Evolutionary conservation across 2,113 vertebrate species (phyloP).

Genomic region (Thalassoma bifasciatum): DNA sequence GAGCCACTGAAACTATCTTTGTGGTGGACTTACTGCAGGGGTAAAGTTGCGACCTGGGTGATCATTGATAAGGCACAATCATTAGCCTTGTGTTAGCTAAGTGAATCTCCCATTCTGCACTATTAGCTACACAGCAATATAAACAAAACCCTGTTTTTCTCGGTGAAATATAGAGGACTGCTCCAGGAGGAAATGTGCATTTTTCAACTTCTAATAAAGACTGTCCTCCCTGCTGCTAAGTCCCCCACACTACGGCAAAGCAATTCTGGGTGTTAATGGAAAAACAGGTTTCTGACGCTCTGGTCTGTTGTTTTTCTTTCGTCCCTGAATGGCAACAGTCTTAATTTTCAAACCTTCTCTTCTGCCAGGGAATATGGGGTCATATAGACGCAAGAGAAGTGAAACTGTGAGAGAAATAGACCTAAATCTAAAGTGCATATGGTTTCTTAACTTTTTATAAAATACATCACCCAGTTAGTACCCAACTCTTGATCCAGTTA

Average conservation of each 20-base stretch:
- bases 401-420: neutral
- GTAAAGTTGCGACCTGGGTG: constrained; percentile 33
- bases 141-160: neutral
- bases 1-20: constrained; percentile 45
- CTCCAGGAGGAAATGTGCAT: constrained; percentile 3
- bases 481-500: neutral
- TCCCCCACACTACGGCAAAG: constrained; percentile 11
- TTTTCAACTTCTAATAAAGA: constrained; percentile 46
- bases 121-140: constrained; percentile 47
- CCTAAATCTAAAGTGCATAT: neutral
- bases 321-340: neutral
- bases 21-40: constrained; percentile 41
- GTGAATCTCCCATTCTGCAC: constrained; percentile 17
- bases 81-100: constrained; percentile 35
- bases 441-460: neutral
- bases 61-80: constrained; percentile 44
- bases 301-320: neutral
- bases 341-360: neutral
- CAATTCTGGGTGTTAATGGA: neutral
- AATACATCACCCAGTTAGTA: neutral
- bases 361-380: neutral
- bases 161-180: constrained; percentile 17
- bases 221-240: constrained; percentile 16
- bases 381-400: constrained; percentile 1
- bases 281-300: neutral